Conservation (phyloP, 2,797 vertebrate genomes). For the Anomalospiza imberbis region DNA sequence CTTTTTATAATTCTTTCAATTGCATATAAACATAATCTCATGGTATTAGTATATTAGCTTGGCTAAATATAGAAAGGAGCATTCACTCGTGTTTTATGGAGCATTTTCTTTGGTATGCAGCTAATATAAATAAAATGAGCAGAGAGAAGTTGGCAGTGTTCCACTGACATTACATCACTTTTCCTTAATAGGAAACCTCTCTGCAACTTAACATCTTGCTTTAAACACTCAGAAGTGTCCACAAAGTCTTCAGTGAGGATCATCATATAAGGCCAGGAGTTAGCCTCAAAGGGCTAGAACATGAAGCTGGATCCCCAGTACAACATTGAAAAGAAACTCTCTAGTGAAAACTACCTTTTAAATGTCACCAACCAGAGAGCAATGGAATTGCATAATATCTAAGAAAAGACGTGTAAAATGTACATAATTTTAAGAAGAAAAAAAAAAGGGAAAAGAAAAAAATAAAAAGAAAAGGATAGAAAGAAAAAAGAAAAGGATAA, state of each 20-base stretch:
- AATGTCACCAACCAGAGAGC: not conserved
- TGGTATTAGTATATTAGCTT: conserved; percentile 66
- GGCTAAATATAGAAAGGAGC: conserved; percentile 76
- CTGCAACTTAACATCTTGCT: conserved; percentile 66
- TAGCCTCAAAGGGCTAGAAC: not conserved
- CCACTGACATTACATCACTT: conserved; percentile 78
- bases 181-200: conserved; percentile 84
- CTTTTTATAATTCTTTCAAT: conserved; percentile 69
- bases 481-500: not conserved
- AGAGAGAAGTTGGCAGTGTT: conserved; percentile 58
- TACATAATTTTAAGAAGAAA: not conserved
- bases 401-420: not conserved
- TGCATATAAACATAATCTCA: conserved; percentile 61
- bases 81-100: conserved; percentile 42
- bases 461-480: not conserved
- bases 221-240: conserved; percentile 63
- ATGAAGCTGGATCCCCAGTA: not conserved
- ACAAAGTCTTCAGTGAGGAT: conserved; percentile 61
- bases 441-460: not conserved
- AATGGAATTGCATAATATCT: not conserved
- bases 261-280: conserved; percentile 38
- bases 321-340: not conserved
- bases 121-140: conserved; percentile 73
- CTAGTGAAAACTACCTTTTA: not conserved
- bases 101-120: conserved; percentile 75